phyloP scores from a whole-genome alignment of 1,140 invertebrate species.

The Carposina sasakii region DNA sequence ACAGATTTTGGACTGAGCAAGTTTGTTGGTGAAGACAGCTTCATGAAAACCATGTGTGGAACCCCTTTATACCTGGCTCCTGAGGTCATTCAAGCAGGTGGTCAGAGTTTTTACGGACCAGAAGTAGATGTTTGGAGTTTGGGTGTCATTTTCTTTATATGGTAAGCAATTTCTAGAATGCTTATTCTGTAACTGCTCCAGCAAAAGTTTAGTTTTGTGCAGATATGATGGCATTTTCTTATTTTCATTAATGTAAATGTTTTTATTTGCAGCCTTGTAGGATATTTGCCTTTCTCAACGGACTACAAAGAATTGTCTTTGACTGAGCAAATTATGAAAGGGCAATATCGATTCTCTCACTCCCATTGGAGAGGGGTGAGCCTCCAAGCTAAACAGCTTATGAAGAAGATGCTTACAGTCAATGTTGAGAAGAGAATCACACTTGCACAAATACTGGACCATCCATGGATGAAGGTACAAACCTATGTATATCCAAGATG shows the following conservation, averaged over 20 bases:
- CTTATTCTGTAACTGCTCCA: not conserved
- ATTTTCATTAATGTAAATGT: conserved; percentile 16
- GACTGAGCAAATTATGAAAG: conserved; percentile 77
- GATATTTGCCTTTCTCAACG: conserved; percentile 79
- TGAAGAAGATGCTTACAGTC: conserved; percentile 82
- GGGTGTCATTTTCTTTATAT: conserved; percentile 89
- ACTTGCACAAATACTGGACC: conserved; percentile 78
- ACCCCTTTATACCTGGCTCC: conserved; percentile 91
- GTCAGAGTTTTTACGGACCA: conserved; percentile 79
- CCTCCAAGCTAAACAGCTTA: conserved; percentile 77
- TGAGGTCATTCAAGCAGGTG: conserved; percentile 80
- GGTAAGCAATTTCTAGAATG: conserved; percentile 67
- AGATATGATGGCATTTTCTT: not conserved
- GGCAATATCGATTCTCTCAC: conserved; percentile 74
- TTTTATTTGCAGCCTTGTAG: conserved; percentile 73
- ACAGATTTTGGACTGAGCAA: conserved; percentile 93
- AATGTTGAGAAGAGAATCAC: conserved; percentile 79
- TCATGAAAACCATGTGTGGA: conserved; percentile 91
- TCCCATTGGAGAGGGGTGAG: conserved; percentile 78
- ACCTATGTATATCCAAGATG: too few relatives aligned
- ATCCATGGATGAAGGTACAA: conserved; percentile 81
- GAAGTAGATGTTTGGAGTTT: conserved; percentile 94
- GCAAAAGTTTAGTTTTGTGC: not conserved
- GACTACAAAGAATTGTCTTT: conserved; percentile 75
- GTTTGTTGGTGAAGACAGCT: conserved; percentile 81